These are phyloP conservation scores for Fulmarus glacialis DNA, from an alignment of 2,113 vertebrate species.

Conservation along the genomic window DNA sequence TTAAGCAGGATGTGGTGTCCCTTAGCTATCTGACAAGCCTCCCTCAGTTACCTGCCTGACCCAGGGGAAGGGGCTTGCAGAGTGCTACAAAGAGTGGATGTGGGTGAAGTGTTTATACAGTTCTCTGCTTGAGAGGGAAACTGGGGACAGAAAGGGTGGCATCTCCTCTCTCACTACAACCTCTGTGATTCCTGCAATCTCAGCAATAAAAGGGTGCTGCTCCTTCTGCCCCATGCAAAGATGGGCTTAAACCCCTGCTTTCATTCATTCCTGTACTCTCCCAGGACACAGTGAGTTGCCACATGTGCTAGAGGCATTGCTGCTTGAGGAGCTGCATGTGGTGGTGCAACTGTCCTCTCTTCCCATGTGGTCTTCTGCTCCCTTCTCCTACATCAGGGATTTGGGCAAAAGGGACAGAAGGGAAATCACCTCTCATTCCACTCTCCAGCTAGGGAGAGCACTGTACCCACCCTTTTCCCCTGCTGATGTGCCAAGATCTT, in stretches of 20 bases:
- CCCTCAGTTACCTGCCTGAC: constrained; percentile 20
- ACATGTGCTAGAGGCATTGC: background rate
- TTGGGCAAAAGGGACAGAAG: background rate
- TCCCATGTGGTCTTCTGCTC: background rate
- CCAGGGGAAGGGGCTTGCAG: constrained; percentile 14
- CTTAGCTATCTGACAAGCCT: background rate
- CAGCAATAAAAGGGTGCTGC: background rate
- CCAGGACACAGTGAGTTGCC: background rate
- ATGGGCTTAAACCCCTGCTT: background rate
- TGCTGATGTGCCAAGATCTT: background rate
- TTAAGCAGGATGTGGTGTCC: constrained; percentile 57
- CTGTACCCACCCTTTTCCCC: background rate
- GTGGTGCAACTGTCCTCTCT: background rate
- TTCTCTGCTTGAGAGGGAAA: background rate
- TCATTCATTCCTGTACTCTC: background rate
- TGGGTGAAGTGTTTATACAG: background rate
- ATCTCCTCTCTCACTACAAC: background rate
- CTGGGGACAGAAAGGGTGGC: background rate
- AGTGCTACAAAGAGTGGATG: background rate
- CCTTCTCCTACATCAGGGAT: background rate
- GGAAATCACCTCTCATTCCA: background rate
- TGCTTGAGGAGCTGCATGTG: background rate
- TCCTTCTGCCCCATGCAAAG: background rate
- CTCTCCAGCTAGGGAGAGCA: background rate
- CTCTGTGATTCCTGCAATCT: background rate